phyloP scores from a whole-genome alignment of 2,113 vertebrate species.

The Dasyornis broadbenti region DNA sequence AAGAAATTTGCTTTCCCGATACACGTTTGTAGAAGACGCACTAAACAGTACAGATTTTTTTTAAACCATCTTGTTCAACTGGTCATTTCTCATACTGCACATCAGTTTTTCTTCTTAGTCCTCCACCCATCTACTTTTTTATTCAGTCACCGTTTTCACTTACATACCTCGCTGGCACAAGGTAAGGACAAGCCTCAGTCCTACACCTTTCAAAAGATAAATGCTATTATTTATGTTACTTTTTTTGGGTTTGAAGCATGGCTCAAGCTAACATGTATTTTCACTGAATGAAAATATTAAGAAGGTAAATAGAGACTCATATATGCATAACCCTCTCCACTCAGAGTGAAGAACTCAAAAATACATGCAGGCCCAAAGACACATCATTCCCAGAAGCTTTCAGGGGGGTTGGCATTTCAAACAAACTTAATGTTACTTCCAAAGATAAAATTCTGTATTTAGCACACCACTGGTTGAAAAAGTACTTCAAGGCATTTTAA shows the following conservation, averaged over 20 bases:
- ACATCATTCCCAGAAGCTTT: background rate
- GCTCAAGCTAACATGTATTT: background rate
- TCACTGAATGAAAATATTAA: background rate
- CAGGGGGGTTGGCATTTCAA: background rate
- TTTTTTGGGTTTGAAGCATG: background rate
- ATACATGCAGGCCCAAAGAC: background rate
- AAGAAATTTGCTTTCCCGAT: accelerated
- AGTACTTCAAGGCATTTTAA: background rate
- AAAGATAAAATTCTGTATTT: background rate
- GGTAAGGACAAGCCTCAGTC: background rate
- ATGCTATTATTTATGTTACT: background rate
- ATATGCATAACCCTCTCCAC: background rate
- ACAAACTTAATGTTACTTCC: background rate
- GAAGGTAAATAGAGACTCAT: background rate
- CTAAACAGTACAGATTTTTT: background rate
- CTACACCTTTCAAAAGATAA: background rate
- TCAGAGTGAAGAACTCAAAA: background rate
- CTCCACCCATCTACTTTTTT: background rate
- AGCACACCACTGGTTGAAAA: background rate
- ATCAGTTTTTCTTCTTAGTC: background rate
- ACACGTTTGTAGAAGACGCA: background rate
- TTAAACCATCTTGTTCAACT: background rate
- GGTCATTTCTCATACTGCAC: background rate
- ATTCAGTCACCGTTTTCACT: background rate
- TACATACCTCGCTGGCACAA: background rate